A percentile compares a stretch with the other conserved stretches of the same genome.
Conservation (phyloP, 2,888 invertebrate species). For the Elmis aenea region DNA sequence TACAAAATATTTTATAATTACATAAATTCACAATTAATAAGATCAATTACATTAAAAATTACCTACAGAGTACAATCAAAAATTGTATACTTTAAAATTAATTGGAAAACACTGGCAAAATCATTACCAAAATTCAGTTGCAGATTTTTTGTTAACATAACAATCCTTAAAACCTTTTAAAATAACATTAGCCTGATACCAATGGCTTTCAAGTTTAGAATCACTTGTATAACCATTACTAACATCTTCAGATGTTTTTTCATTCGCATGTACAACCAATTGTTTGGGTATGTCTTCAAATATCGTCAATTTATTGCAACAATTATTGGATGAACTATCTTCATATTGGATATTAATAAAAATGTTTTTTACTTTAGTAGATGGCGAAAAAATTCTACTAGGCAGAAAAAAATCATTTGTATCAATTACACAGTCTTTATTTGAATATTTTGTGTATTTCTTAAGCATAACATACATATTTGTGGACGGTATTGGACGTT, state of each 20-base stretch:
- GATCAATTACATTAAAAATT: too few relatives aligned
- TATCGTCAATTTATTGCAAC: slow-evolving; percentile 37
- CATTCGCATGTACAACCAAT: slow-evolving; percentile 4
- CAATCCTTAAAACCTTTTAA: slow-evolving; percentile 58
- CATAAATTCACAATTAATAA: too few relatives aligned
- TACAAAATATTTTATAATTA: too few relatives aligned
- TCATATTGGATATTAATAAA: slow-evolving; percentile 33
- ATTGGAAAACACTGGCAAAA: too few relatives aligned
- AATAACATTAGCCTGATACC: slow-evolving; percentile 54
- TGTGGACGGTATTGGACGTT: slow-evolving; percentile 45
- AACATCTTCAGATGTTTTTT: slow-evolving; percentile 1
- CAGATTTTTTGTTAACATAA: slow-evolving; percentile 52
- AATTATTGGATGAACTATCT: slow-evolving; percentile 24
- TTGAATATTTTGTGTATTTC: too few relatives aligned
- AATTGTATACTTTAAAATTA: too few relatives aligned
- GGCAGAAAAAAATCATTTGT: slow-evolving; percentile 47
- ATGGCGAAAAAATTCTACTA: slow-evolving; percentile 31
- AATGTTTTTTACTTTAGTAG: slow-evolving; percentile 30
- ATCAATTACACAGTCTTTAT: too few relatives aligned
- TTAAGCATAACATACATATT: slow-evolving; percentile 52
- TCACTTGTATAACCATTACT: slow-evolving; percentile 5
- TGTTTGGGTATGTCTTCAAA: slow-evolving; percentile 29
- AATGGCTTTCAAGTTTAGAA: slow-evolving; percentile 13
- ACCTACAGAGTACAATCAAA: too few relatives aligned
- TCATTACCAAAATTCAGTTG: slow-evolving; percentile 52